Evolutionary conservation across 2,113 vertebrate species (phyloP).

Genomic region (Mobula birostris): DNA sequence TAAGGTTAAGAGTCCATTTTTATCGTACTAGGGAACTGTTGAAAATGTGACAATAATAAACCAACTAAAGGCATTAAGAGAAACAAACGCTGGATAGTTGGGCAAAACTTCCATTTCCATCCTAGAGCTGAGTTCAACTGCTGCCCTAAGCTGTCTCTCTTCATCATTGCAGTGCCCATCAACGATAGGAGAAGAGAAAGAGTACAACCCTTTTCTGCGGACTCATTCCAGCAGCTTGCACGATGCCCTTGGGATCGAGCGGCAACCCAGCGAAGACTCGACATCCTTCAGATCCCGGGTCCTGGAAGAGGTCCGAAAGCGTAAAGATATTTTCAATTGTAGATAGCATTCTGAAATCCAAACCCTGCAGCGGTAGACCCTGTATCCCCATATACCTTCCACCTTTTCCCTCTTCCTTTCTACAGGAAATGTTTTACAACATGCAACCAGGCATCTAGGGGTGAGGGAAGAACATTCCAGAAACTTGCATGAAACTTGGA

Average conservation of each 20-base stretch:
- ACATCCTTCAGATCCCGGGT: constrained; percentile 73
- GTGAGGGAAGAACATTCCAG: neutral
- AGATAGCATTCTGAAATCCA: constrained; percentile 45
- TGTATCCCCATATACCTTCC: neutral
- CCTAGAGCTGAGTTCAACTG: neutral
- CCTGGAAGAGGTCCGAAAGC: constrained; percentile 74
- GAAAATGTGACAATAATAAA: no score
- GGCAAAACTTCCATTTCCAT: neutral
- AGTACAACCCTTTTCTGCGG: constrained; percentile 89
- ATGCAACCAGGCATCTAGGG: neutral
- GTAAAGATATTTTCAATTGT: constrained; percentile 80
- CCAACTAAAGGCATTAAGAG: no score
- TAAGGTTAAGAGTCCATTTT: no score
- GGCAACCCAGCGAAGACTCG: constrained; percentile 57
- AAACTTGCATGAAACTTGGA: neutral
- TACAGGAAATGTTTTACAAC: neutral
- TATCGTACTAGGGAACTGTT: no score
- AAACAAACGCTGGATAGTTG: neutral
- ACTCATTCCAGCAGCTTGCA: constrained; percentile 75
- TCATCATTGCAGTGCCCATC: constrained; percentile 73
- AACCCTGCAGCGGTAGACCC: no score
- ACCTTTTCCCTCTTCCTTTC: neutral
- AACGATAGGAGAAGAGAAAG: constrained; percentile 80
- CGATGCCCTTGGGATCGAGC: constrained; percentile 66
- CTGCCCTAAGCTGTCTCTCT: neutral